Evolutionary conservation across 2,888 invertebrate species (phyloP).

Genomic region (Oscheius sp.): DNA sequence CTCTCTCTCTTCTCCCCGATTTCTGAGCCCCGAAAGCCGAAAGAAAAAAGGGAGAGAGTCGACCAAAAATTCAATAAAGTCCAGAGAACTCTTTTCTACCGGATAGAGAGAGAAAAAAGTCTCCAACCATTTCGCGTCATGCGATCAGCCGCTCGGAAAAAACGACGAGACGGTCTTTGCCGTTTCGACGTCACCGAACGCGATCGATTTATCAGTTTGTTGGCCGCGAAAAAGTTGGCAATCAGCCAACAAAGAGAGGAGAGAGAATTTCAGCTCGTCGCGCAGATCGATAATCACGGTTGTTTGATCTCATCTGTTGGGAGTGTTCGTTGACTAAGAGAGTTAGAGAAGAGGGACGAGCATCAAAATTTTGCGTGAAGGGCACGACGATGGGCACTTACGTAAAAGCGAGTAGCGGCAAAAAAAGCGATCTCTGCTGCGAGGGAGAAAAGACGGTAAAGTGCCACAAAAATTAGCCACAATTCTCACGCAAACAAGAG

Average conservation of each 20-base stretch:
- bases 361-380: no score
- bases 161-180: constrained; percentile 17
- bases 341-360: no score
- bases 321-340: no score
- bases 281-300: not conserved
- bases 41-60: not conserved
- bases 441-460: no score
- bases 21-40: not conserved
- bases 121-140: not conserved
- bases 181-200: constrained; percentile 22
- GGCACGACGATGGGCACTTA: no score
- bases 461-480: no score
- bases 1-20: not conserved
- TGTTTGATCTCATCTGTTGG: constrained; percentile 13
- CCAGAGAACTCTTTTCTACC: not conserved
- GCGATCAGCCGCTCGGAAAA: not conserved
- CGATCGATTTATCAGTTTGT: constrained; percentile 12
- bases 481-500: no score
- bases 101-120: not conserved
- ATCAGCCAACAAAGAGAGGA: not conserved
- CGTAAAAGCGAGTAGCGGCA: no score
- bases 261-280: no score
- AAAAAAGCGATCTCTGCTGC: no score
- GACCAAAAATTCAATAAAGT: not conserved
- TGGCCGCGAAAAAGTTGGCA: not conserved